A percentile compares a stretch with the other conserved stretches of the same genome.
These are phyloP conservation scores for Telmatochromis sp. DNA, from an alignment of 2,113 vertebrate species.

Conservation along the genomic window DNA sequence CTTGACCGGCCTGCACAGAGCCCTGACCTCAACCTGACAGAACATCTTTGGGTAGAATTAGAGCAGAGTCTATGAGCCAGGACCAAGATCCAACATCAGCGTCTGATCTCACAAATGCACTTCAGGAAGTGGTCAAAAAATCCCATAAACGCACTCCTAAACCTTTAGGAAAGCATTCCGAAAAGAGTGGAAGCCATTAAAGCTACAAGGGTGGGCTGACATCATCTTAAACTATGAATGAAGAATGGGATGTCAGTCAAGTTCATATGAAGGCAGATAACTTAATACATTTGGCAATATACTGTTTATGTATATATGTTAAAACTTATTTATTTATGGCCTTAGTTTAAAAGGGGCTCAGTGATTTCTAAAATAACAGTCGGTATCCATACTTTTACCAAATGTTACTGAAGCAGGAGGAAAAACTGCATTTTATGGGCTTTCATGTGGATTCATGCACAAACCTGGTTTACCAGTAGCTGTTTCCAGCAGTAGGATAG, in stretches of 20 bases:
- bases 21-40: background rate
- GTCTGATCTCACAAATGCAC: accelerated
- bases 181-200: background rate
- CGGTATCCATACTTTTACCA: background rate
- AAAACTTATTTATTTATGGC: accelerated
- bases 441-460: background rate
- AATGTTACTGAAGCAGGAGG: background rate
- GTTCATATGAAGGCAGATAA: background rate
- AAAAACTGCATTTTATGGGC: accelerated
- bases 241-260: background rate
- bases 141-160: background rate
- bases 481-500: background rate
- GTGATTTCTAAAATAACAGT: background rate
- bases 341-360: background rate
- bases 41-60: background rate
- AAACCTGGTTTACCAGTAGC: background rate
- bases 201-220: background rate
- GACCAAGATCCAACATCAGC: background rate
- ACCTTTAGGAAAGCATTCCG: background rate
- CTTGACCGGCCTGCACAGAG: background rate
- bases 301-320: background rate
- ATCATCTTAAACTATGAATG: background rate
- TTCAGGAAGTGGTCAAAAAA: background rate
- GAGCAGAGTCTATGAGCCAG: background rate
- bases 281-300: background rate